Percentiles rank a stretch among this genome's conserved stretches.
These are phyloP conservation scores for Malurus leucopterus DNA, from an alignment of 2,797 vertebrate genomes.

Conservation along the genomic window DNA sequence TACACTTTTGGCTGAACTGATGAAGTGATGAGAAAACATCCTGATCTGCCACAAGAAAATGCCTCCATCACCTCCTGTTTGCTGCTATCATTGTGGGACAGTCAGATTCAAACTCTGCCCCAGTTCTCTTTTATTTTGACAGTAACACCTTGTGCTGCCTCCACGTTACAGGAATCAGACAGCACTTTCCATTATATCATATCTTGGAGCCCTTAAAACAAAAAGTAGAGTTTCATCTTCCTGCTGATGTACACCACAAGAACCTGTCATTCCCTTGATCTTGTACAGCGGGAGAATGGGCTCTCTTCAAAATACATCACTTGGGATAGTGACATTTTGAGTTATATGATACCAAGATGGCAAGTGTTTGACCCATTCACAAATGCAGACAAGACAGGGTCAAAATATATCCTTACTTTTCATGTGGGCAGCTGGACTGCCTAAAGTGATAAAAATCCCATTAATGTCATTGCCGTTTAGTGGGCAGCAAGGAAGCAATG, in stretches of 20 bases:
- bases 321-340: conserved; percentile 13
- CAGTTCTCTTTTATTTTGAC: neutral
- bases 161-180: neutral
- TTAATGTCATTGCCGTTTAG: neutral
- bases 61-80: neutral
- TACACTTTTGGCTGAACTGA: neutral
- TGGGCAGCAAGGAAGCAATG: neutral
- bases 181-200: conserved; percentile 3
- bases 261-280: conserved; percentile 44
- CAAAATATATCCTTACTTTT: neutral
- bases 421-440: neutral
- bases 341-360: conserved; percentile 25
- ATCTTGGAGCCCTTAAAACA: conserved; percentile 42
- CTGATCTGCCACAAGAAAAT: neutral
- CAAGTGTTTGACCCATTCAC: neutral
- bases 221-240: conserved; percentile 42
- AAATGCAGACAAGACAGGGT: neutral
- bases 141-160: neutral
- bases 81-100: neutral
- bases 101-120: neutral
- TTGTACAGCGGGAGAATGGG: neutral
- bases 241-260: conserved; percentile 29
- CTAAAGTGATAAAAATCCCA: neutral
- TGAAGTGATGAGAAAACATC: neutral
- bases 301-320: conserved; percentile 45